Evolutionary conservation across 2,888 invertebrate species (phyloP).

Genomic region (Eristalis arbustorum): DNA sequence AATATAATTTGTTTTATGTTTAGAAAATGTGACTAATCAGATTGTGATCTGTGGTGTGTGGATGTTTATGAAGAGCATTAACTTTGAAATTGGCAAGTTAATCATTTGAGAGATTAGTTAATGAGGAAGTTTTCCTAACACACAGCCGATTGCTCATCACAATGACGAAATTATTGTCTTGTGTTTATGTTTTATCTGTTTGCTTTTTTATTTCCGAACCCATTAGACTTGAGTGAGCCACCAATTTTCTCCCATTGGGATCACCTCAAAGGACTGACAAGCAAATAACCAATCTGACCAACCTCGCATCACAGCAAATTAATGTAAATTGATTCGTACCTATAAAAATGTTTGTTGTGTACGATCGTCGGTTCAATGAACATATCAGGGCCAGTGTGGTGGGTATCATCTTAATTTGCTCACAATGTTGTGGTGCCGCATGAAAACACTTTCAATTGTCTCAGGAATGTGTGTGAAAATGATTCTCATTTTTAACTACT

Average conservation of each 20-base stretch:
- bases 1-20: not conserved
- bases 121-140: not conserved
- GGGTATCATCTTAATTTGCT: conserved; percentile 35
- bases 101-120: not conserved
- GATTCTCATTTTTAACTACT: conserved; percentile 36
- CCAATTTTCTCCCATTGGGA: not conserved
- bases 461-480: conserved; percentile 39
- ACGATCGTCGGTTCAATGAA: conserved; percentile 43
- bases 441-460: conserved; percentile 27
- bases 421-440: not conserved
- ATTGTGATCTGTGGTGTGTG: not conserved
- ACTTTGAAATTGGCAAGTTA: not conserved
- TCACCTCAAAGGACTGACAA: not conserved
- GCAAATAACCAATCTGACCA: not conserved
- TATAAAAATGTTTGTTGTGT: conserved; percentile 27
- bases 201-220: not conserved
- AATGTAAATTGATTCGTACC: conserved; percentile 50
- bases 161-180: not conserved
- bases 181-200: not conserved
- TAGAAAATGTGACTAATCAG: not conserved
- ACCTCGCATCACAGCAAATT: conserved; percentile 5
- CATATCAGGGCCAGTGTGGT: conserved; percentile 15
- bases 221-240: not conserved
- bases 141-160: not conserved
- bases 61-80: not conserved